Evolutionary conservation across 2,888 invertebrate species (phyloP).

Genomic region (Apocheima hispidaria): DNA sequence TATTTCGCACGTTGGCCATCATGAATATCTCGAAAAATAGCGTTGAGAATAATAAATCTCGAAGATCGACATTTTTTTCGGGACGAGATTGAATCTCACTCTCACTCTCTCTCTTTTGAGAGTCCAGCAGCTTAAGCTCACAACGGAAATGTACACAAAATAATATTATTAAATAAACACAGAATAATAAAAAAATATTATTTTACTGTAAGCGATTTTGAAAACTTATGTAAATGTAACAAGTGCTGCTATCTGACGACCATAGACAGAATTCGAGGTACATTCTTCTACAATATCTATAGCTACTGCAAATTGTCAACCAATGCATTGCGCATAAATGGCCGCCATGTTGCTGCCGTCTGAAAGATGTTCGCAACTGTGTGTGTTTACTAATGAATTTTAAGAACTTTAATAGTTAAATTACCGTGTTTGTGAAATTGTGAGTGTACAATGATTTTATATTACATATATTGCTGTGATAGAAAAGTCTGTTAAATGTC

Average conservation of each 20-base stretch:
- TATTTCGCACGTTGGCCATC: too few relatives aligned
- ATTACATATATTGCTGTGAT: slow-evolving; percentile 79
- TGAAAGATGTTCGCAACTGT: slow-evolving; percentile 86
- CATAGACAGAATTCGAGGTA: slow-evolving; percentile 47
- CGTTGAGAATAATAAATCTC: too few relatives aligned
- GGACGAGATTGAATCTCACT: too few relatives aligned
- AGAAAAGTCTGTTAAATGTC: slow-evolving; percentile 85
- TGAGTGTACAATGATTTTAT: slow-evolving; percentile 85
- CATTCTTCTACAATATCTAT: slow-evolving; percentile 74
- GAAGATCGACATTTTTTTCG: too few relatives aligned
- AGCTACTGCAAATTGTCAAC: slow-evolving; percentile 85
- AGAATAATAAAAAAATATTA: background rate
- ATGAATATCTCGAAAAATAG: too few relatives aligned
- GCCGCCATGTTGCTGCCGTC: slow-evolving; percentile 87
- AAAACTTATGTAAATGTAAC: background rate
- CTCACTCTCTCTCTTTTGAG: too few relatives aligned
- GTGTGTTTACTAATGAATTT: slow-evolving; percentile 86
- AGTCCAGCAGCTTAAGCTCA: too few relatives aligned
- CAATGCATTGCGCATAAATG: slow-evolving; percentile 87
- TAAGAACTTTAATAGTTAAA: slow-evolving; percentile 80
- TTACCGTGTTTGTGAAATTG: slow-evolving; percentile 85
- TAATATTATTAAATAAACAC: too few relatives aligned
- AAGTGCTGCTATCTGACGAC: slow-evolving; percentile 62
- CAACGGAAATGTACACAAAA: too few relatives aligned
- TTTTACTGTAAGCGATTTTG: background rate